Percentiles rank a stretch among this genome's conserved stretches.
These are phyloP conservation scores for Chamaetylas fuelleborni DNA, from an alignment of 2,113 vertebrate species.

Conservation along the genomic window DNA sequence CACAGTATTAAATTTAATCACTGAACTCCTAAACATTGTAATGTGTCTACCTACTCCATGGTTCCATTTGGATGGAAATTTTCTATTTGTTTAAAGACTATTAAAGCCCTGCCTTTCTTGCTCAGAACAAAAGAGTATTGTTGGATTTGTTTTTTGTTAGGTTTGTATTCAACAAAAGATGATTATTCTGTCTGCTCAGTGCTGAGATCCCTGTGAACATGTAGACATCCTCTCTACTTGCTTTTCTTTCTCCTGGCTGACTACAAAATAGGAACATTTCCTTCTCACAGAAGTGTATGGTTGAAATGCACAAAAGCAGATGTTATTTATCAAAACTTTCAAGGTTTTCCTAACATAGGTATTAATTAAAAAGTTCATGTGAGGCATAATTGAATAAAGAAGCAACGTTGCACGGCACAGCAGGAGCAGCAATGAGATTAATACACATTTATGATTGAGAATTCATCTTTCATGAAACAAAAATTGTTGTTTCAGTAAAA, in stretches of 20 bases:
- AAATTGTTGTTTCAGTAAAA: not conserved
- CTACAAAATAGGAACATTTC: not conserved
- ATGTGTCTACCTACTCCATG: slow-evolving; percentile 52
- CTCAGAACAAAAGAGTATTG: slow-evolving; percentile 59
- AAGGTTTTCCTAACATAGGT: slow-evolving; percentile 17
- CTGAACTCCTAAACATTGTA: slow-evolving; percentile 42
- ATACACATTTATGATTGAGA: not conserved
- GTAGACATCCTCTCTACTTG: slow-evolving; percentile 17
- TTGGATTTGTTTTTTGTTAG: slow-evolving; percentile 50
- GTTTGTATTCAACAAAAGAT: slow-evolving; percentile 59
- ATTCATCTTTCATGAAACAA: not conserved
- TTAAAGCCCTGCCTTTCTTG: slow-evolving; percentile 60
- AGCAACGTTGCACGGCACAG: not conserved
- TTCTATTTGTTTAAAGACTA: slow-evolving; percentile 47
- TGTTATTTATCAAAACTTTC: slow-evolving; percentile 13
- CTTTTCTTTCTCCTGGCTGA: slow-evolving; percentile 12
- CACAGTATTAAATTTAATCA: slow-evolving; percentile 54
- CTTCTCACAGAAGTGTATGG: not conserved
- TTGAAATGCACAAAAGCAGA: slow-evolving; percentile 23
- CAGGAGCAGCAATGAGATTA: not conserved
- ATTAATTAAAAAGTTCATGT: slow-evolving; percentile 25
- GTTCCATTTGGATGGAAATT: slow-evolving; percentile 61
- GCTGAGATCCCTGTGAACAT: slow-evolving; percentile 32
- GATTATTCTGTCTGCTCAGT: slow-evolving; percentile 52
- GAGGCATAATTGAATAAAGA: not conserved